Conservation (phyloP, 2,113 vertebrate genomes). For the Nothoprocta pentlandii region DNA sequence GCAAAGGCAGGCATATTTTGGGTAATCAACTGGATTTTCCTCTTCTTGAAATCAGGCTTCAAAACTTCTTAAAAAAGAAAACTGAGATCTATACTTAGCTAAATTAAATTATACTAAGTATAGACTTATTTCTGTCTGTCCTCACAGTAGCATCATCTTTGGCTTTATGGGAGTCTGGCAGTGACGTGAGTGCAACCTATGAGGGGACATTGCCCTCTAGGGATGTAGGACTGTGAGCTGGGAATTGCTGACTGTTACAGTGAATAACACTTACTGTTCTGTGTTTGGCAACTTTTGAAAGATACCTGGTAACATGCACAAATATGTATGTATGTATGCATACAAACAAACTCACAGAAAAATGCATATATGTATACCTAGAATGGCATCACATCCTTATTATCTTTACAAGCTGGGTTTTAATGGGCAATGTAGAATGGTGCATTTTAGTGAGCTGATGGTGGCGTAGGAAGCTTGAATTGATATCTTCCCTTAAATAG, state of each 20-base stretch:
- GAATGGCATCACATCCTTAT: not conserved
- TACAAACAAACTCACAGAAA: not conserved
- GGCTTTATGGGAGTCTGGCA: not conserved
- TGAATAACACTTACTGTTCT: not conserved
- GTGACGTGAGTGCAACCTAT: not conserved
- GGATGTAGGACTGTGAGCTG: not conserved
- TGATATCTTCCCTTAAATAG: fast-evolving
- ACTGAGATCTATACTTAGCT: not conserved
- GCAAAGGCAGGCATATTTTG: not conserved
- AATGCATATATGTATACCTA: not conserved
- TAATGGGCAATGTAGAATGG: not conserved
- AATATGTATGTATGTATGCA: not conserved
- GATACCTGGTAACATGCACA: not conserved
- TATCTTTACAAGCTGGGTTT: not conserved
- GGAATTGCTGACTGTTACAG: not conserved
- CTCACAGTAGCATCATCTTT: not conserved
- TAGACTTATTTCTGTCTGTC: not conserved
- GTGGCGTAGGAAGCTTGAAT: not conserved
- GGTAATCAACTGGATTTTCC: not conserved
- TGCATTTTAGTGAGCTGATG: not conserved
- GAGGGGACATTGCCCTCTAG: slow-evolving; percentile 32
- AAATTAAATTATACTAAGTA: not conserved
- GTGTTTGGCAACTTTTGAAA: not conserved
- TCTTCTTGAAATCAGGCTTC: not conserved
- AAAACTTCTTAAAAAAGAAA: not conserved